Evolutionary conservation across 2,797 vertebrate species (phyloP).

Genomic region (Ctenopoma kingsleyae): DNA sequence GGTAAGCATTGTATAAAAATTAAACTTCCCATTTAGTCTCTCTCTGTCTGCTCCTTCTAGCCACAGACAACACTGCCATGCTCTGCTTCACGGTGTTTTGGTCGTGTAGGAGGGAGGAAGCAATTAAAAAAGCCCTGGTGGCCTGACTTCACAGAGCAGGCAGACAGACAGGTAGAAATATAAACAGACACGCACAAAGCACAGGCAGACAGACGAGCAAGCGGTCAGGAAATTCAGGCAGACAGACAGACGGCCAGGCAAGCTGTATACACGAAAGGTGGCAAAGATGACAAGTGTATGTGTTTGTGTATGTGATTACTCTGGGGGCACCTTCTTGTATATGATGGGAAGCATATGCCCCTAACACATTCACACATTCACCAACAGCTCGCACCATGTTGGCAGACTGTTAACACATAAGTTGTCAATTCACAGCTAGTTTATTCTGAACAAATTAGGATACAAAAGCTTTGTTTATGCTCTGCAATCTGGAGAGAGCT

Average conservation of each 20-base stretch:
- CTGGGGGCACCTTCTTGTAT: slow-evolving; percentile 53
- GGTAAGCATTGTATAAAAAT: neutral
- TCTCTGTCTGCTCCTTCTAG: slow-evolving; percentile 36
- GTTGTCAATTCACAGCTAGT: slow-evolving; percentile 59
- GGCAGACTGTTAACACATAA: slow-evolving; percentile 63
- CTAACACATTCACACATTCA: slow-evolving; percentile 35
- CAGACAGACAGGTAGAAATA: slow-evolving; percentile 73
- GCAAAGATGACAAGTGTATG: slow-evolving; percentile 74
- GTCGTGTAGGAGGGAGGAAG: slow-evolving; percentile 76
- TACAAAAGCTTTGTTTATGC: slow-evolving; percentile 43
- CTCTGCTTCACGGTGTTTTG: slow-evolving; percentile 62
- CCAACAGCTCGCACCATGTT: slow-evolving; percentile 39
- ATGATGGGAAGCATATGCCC: slow-evolving; percentile 80
- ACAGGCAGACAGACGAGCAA: slow-evolving; percentile 50
- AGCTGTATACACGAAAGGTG: slow-evolving; percentile 66
- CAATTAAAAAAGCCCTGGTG: slow-evolving; percentile 82
- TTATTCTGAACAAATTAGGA: slow-evolving; percentile 59
- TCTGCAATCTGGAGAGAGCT: slow-evolving; percentile 9
- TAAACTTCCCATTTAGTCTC: slow-evolving; percentile 17
- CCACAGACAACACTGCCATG: slow-evolving; percentile 43
- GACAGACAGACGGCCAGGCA: slow-evolving; percentile 43
- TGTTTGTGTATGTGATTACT: slow-evolving; percentile 56
- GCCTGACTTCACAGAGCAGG: slow-evolving; percentile 72
- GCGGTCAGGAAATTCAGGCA: slow-evolving; percentile 46
- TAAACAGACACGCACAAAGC: slow-evolving; percentile 65